These are phyloP conservation scores for Prinia subflava DNA, from an alignment of 2,113 vertebrate species.

Conservation along the genomic window DNA sequence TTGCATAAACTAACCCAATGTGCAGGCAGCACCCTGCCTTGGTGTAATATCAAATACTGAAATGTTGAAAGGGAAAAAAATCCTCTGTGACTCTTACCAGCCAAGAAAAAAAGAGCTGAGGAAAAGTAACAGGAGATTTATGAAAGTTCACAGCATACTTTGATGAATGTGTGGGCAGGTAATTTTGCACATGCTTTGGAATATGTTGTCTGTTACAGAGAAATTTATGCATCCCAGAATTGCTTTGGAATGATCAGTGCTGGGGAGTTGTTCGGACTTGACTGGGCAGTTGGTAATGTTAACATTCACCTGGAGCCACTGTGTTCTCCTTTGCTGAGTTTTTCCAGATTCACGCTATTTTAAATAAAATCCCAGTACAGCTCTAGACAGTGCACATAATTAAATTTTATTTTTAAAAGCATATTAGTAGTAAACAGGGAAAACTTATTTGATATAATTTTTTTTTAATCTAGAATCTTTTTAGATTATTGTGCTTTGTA, in stretches of 20 bases:
- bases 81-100: background rate
- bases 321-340: background rate
- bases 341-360: background rate
- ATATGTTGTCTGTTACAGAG: background rate
- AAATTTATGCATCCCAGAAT: background rate
- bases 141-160: background rate
- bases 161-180: background rate
- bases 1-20: slow-evolving; percentile 27
- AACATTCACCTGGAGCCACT: background rate
- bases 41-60: slow-evolving; percentile 29
- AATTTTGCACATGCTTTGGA: background rate
- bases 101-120: background rate
- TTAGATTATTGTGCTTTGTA: background rate
- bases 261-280: background rate
- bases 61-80: background rate
- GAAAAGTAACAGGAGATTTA: background rate
- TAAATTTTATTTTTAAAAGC: background rate
- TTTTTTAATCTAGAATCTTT: background rate
- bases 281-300: background rate
- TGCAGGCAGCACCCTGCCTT: slow-evolving; percentile 7
- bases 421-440: background rate
- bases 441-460: background rate
- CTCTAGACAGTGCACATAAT: background rate
- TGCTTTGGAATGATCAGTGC: background rate
- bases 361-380: background rate